Base-by-base conservation (phyloP, 2,888 invertebrate genomes). In the Unio delphinus region DNA sequence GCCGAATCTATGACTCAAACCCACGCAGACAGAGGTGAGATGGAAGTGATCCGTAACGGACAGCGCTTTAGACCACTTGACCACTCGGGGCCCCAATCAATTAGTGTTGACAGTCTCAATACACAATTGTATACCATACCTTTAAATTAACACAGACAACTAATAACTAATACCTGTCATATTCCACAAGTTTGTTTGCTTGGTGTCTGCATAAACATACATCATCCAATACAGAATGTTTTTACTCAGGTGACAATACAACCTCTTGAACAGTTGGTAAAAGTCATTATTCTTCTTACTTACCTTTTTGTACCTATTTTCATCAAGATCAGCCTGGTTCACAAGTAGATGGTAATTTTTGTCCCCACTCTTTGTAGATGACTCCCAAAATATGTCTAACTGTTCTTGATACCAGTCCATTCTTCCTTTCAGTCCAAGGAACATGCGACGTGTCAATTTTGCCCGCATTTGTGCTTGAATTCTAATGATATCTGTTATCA, bases 391-490 rank as follows among this genome's bases (percentile, higher is more conserved):
- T 28, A 23, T 59, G 59, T 17, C 23, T 18, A 59, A 11, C 59
- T 26, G 23, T 23, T 59, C 59, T 28, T 59, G 59, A 26, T 18
- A 26, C 23, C 59, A 26, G 11, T 45, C 45, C 45, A 45, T 45
- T 45, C 55, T 55, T 45, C 28, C 54, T 68, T 59, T 57, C 55
- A 30, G 17, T 15, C 30, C 64, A 3, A 67, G 62, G 62, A 67
- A 80, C 20, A 56, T 61, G 67, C 65, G 69, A 15, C 80, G 69
- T 26, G 79, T 81, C 15, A 86, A 28, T 62, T 73, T 81, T n/a
- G 80, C 79, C 20, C 85, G 80, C 18, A 83, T 74, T 3, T 62
- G 64, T n/a, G 76, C 80, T 70, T 86, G 86, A n/a, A 82, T 72
- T 7, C 64, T 70, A 17, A 83, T 68, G 11, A 87, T 73, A n/a